Base-by-base conservation (phyloP, 1,140 invertebrate genomes). In the Drosophila yakuba region DNA sequence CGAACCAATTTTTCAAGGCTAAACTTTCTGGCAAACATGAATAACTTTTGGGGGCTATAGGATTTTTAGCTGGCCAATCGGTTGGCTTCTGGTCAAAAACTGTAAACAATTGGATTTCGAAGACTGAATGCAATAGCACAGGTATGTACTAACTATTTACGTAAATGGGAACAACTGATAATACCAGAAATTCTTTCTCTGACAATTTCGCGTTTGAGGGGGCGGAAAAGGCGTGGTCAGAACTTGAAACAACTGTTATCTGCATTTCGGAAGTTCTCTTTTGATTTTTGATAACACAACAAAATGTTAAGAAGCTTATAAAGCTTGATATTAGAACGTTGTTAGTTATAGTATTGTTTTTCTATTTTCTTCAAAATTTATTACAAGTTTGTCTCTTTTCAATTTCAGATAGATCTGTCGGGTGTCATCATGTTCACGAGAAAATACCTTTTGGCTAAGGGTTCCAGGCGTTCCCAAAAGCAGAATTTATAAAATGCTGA, bases 41-140 rank as follows among this genome's bases (percentile, higher is more conserved):
- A 43, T 41, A 38, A 20, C 52, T 50, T 28, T 15, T 50, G 8
- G 10, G 25, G 15, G 8, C n/a, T 35, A 12, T 8, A 12, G 7
- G 20, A 28, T 28, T 28, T 28, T n/a, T 15, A n/a, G 25, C 59
- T 41, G 32, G 25, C n/a, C 10, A 8, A 20, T 23, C 7, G 60
- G 23, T 63, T n/a, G 38, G 15, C 25, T n/a, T 15, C 17, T 32
- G 17, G 35, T 60, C 12, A 23, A 7, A 41, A 28, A 58, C 58
- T 20, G 55, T 6, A 35, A 41, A 63, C 38, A 63, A 23, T 63
- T 43, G 55, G 55, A 63, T 63, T n/a, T 20, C 38, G 25, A 63
- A 60, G 60, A 63, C 38, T 59, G 60, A 62, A 59, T 41, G 60
- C 20, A 62, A 35, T 32, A 38, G 60, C 55, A 60, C 17, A 63